Percentiles rank a stretch among this genome's conserved stretches.
These are phyloP conservation scores for Limnephilus rhombicus DNA, from an alignment of 2,888 invertebrate species.

Conservation along the genomic window DNA sequence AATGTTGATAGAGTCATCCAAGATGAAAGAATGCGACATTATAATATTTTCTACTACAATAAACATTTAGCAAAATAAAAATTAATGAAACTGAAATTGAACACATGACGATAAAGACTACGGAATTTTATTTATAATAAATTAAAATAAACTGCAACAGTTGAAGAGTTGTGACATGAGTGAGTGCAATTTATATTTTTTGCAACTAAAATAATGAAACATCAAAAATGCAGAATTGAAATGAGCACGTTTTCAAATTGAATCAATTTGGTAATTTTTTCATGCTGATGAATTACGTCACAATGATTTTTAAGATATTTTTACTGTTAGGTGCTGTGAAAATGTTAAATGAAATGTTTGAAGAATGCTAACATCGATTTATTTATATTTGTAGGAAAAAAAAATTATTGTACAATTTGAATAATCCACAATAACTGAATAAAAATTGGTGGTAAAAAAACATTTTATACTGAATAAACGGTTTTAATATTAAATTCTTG, in stretches of 20 bases:
- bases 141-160: background rate
- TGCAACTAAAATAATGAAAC: background rate
- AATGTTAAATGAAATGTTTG: background rate
- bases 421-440: no score
- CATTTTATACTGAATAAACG: no score
- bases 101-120: background rate
- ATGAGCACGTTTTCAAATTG: background rate
- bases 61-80: background rate
- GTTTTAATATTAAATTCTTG: no score
- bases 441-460: no score
- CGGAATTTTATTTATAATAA: background rate
- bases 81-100: background rate
- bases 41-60: background rate
- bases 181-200: background rate
- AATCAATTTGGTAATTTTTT: background rate
- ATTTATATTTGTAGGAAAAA: background rate
- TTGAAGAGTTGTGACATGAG: background rate
- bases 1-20: background rate
- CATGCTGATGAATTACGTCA: background rate
- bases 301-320: background rate
- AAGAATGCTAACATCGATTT: background rate
- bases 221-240: background rate
- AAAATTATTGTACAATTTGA: no score
- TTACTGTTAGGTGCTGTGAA: background rate
- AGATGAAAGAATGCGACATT: background rate